phyloP scores from a whole-genome alignment of 2,888 invertebrate species.

The Leucophora obtusa region DNA sequence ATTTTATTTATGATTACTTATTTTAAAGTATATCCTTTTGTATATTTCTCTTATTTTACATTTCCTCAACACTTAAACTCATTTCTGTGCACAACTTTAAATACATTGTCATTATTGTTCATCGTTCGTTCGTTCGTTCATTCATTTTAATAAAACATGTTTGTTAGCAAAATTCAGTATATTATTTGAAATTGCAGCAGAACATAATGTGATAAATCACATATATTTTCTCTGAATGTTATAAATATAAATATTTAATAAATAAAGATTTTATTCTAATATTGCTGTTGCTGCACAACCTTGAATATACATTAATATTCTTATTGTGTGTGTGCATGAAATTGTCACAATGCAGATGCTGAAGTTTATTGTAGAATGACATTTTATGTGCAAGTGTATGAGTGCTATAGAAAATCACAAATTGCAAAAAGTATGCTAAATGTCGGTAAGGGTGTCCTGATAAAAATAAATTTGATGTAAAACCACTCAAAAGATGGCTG shows the following conservation, averaged over 20 bases:
- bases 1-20: slow-evolving; percentile 59
- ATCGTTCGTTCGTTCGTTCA: not conserved
- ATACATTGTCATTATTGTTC: slow-evolving; percentile 1
- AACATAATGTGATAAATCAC: not conserved
- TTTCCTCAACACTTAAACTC: slow-evolving; percentile 22
- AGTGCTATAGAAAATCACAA: too few species aligned
- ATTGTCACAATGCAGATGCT: slow-evolving; percentile 2
- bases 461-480: too few species aligned
- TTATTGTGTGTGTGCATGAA: not conserved
- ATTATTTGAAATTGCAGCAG: not conserved
- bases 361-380: not conserved
- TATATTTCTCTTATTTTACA: slow-evolving; percentile 50
- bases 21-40: slow-evolving; percentile 57
- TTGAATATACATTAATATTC: not conserved
- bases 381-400: not conserved
- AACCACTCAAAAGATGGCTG: too few species aligned
- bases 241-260: not conserved
- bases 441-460: too few species aligned
- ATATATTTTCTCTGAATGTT: not conserved
- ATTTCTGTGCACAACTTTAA: not conserved
- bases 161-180: not conserved
- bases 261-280: not conserved
- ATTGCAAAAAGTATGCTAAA: too few species aligned
- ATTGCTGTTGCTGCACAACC: too few species aligned
- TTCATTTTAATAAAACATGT: not conserved